A percentile compares a stretch with the other conserved stretches of the same genome.
Evolutionary conservation across 2,113 vertebrate species (phyloP).

Genomic region (Chascanopsetta lugubris): DNA sequence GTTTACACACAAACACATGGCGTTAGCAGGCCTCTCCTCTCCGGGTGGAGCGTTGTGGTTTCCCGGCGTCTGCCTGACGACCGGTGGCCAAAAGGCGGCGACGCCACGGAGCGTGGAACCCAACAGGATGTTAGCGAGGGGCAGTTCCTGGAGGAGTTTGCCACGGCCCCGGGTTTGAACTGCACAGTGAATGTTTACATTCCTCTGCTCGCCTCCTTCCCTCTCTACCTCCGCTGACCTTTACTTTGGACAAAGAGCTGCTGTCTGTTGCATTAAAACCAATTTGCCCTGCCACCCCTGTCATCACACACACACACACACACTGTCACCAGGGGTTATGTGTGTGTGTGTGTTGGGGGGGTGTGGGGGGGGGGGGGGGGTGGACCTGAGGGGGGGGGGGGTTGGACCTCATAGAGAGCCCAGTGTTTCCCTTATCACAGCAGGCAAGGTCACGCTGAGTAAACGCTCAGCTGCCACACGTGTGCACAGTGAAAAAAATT

Average conservation of each 20-base stretch:
- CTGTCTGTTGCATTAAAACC: slow-evolving; percentile 51
- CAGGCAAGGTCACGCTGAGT: slow-evolving; percentile 69
- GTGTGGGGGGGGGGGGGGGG: no score
- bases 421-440: slow-evolving; percentile 68
- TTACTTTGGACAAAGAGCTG: slow-evolving; percentile 54
- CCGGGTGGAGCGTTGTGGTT: slow-evolving; percentile 25
- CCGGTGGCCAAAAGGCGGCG: slow-evolving; percentile 49
- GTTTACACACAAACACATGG: slow-evolving; percentile 73
- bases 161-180: slow-evolving; percentile 8
- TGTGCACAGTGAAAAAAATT: no score
- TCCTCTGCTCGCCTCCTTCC: slow-evolving; percentile 22
- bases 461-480: slow-evolving; percentile 66
- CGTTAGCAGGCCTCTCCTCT: no score
- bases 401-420: slow-evolving; percentile 44
- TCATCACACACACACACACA: slow-evolving; percentile 15
- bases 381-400: slow-evolving; percentile 4
- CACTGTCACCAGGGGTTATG: no score
- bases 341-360: no score
- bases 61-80: slow-evolving; percentile 33
- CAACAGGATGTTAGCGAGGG: slow-evolving; percentile 60
- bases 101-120: slow-evolving; percentile 17
- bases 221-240: slow-evolving; percentile 43
- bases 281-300: slow-evolving; percentile 15
- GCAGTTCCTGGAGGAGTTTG: slow-evolving; percentile 43
- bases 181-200: slow-evolving; percentile 53